Evolutionary conservation across 2,888 invertebrate genomes (phyloP).

Genomic region (Rhagium mordax): DNA sequence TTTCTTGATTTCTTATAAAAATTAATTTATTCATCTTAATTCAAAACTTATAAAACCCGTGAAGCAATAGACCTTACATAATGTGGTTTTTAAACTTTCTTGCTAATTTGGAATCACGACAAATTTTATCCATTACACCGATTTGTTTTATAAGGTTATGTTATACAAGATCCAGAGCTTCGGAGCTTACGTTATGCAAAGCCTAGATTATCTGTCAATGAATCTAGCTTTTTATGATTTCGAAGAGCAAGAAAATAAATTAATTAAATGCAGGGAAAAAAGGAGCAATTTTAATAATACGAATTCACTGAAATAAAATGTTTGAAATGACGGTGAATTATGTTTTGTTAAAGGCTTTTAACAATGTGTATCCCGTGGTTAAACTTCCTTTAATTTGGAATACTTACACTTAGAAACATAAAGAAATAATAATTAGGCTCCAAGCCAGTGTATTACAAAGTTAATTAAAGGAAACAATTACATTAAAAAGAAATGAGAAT

Average conservation of each 20-base stretch:
- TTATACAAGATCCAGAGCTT: not conserved
- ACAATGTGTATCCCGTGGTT: too few relatives aligned
- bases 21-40: slow-evolving; percentile 14
- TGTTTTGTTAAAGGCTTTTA: too few relatives aligned
- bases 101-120: slow-evolving; percentile 3
- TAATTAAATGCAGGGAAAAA: too few relatives aligned
- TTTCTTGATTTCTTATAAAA: not conserved
- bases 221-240: not conserved
- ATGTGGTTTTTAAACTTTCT: slow-evolving; percentile 12
- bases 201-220: not conserved
- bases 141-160: slow-evolving; percentile 1
- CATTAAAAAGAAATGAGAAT: too few relatives aligned
- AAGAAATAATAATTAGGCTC: too few relatives aligned
- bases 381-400: too few relatives aligned
- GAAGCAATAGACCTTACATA: slow-evolving; percentile 8
- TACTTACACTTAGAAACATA: too few relatives aligned
- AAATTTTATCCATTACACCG: not conserved
- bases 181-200: not conserved
- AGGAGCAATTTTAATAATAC: too few relatives aligned
- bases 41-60: slow-evolving; percentile 2
- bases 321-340: too few relatives aligned
- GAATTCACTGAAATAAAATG: too few relatives aligned
- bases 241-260: not conserved
- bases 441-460: too few relatives aligned
- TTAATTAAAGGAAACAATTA: too few relatives aligned